phyloP scores from a whole-genome alignment of 2,888 invertebrate genomes.

The Cerceris ruficornis region DNA sequence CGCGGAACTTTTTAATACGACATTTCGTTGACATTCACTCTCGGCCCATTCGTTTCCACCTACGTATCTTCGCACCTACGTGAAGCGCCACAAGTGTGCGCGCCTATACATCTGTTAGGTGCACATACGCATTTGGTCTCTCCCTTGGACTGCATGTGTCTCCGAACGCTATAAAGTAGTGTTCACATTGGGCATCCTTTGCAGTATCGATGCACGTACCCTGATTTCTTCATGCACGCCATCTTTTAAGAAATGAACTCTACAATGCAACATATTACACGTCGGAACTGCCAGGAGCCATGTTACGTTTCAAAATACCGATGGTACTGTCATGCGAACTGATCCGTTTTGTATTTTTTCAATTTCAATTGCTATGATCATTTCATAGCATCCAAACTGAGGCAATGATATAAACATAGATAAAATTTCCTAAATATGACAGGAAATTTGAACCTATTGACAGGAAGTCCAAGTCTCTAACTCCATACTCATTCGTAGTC shows the following conservation, averaged over 20 bases:
- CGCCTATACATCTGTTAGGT: constrained; percentile 29
- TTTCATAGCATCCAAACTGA: too few species aligned
- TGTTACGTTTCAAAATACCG: neutral
- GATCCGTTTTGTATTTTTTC: neutral
- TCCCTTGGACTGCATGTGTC: constrained; percentile 22
- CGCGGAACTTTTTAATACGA: constrained; percentile 54
- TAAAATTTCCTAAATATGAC: too few species aligned
- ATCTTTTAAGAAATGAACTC: neutral
- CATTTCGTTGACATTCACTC: constrained; percentile 67
- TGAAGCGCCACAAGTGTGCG: constrained; percentile 43
- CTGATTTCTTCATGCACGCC: neutral
- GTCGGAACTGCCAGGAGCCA: neutral
- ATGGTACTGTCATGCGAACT: neutral
- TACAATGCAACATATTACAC: neutral
- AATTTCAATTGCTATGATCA: neutral
- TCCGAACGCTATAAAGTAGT: constrained; percentile 40
- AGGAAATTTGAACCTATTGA: too few species aligned
- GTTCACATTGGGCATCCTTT: constrained; percentile 33
- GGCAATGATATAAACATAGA: too few species aligned
- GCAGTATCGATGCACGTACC: constrained; percentile 5
- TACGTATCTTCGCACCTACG: constrained; percentile 60
- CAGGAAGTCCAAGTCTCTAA: too few species aligned
- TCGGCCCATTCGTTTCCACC: constrained; percentile 60
- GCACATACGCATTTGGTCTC: constrained; percentile 23
- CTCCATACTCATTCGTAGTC: too few species aligned